Conservation (phyloP, 2,888 invertebrate genomes). For the Ennomos fuscantarius region DNA sequence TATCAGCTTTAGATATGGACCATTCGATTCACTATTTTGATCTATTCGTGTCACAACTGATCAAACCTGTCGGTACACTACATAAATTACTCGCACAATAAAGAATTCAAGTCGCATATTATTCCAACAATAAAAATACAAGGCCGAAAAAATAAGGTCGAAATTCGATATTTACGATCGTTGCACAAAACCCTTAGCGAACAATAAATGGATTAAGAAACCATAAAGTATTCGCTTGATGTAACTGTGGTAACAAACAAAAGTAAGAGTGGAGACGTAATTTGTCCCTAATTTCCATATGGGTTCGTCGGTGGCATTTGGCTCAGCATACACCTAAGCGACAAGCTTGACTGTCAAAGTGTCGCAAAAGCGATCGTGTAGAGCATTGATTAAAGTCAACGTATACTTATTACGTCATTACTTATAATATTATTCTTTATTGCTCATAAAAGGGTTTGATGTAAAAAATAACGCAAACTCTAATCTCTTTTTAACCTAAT, state of each 20-base stretch:
- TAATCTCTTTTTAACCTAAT: no score
- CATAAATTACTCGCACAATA: slow-evolving; percentile 8
- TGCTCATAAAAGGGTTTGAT: no score
- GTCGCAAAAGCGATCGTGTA: no score
- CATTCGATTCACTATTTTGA: slow-evolving; percentile 66
- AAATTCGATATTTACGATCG: slow-evolving; percentile 52
- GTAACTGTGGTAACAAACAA: slow-evolving; percentile 73
- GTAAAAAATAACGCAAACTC: no score
- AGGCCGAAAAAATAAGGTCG: slow-evolving; percentile 33
- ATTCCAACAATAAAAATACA: slow-evolving; percentile 23
- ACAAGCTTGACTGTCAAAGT: background rate
- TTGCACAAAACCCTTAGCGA: slow-evolving; percentile 58
- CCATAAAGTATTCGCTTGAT: slow-evolving; percentile 69
- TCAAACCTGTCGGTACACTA: slow-evolving; percentile 40
- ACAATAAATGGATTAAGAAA: slow-evolving; percentile 73
- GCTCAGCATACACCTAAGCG: background rate
- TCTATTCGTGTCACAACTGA: slow-evolving; percentile 60
- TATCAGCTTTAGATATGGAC: slow-evolving; percentile 68
- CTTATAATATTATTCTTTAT: no score
- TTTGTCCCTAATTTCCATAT: slow-evolving; percentile 83
- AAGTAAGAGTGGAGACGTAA: slow-evolving; percentile 79
- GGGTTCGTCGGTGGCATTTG: slow-evolving; percentile 71
- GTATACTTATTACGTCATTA: no score
- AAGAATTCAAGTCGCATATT: slow-evolving; percentile 12
- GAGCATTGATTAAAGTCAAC: no score